phyloP scores from a whole-genome alignment of 2,113 vertebrate species.

The Brachyistius frenatus region DNA sequence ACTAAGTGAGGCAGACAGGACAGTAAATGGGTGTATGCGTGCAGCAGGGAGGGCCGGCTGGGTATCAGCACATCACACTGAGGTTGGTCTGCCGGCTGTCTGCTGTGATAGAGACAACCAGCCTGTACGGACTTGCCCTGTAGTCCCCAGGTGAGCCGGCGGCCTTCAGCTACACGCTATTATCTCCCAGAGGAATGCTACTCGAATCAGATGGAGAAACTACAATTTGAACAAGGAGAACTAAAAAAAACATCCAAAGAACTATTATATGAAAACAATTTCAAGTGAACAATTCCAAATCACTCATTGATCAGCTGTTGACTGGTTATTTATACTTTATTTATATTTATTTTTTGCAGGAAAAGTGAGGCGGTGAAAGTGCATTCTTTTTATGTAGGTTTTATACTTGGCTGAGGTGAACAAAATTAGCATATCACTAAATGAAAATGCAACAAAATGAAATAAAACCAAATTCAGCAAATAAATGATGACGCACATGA shows the following conservation, averaged over 20 bases:
- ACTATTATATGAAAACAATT: conserved; percentile 1
- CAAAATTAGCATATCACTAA: not conserved
- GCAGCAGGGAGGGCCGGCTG: conserved; percentile 5
- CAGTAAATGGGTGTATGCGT: conserved; percentile 10
- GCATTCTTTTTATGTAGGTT: no score
- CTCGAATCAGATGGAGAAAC: conserved; percentile 54
- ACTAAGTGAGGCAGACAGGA: not conserved
- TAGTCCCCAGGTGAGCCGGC: conserved; percentile 56
- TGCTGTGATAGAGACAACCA: conserved; percentile 31
- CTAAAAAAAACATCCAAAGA: conserved; percentile 18
- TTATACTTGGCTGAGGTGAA: not conserved
- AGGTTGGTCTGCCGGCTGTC: conserved; percentile 44
- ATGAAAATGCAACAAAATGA: not conserved
- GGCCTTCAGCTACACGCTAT: conserved; percentile 55
- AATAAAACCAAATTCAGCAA: no score
- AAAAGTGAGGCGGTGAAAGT: not conserved
- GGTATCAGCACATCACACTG: conserved; percentile 58
- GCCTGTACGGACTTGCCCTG: conserved; percentile 68
- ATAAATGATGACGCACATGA: not conserved
- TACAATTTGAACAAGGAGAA: conserved; percentile 37
- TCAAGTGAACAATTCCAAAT: not conserved
- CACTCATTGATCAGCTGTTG: not conserved
- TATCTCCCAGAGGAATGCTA: conserved; percentile 71
- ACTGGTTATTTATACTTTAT: not conserved
- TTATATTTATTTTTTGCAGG: not conserved